phyloP scores from a whole-genome alignment of 2,888 invertebrate species.

The Belgica antarctica region DNA sequence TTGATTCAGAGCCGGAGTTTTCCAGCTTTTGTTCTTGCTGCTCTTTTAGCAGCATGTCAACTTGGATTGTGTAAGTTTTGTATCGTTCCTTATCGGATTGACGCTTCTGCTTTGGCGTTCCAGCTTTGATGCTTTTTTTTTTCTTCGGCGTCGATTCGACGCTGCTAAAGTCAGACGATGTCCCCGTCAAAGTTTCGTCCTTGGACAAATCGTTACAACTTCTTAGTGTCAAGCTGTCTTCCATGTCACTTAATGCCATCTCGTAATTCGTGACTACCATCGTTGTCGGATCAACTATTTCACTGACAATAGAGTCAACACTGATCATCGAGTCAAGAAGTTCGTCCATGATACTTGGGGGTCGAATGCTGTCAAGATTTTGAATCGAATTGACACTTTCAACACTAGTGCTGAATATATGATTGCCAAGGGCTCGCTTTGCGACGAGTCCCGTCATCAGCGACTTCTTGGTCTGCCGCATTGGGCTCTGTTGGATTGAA shows the following conservation, averaged over 20 bases:
- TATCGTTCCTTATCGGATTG: slow-evolving; percentile 74
- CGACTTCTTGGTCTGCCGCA: slow-evolving; percentile 63
- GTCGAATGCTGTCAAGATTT: slow-evolving; percentile 77
- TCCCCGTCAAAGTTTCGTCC: slow-evolving; percentile 62
- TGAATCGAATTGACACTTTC: slow-evolving; percentile 63
- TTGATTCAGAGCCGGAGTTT: slow-evolving; percentile 44
- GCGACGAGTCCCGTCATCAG: slow-evolving; percentile 70
- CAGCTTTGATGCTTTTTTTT: slow-evolving; percentile 54
- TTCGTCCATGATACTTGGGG: slow-evolving; percentile 78
- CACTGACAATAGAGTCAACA: slow-evolving; percentile 78
- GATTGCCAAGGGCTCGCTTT: slow-evolving; percentile 65
- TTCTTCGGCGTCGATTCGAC: slow-evolving; percentile 74
- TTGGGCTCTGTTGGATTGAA: slow-evolving; percentile 48
- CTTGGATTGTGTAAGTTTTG: slow-evolving; percentile 78
- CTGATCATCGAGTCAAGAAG: slow-evolving; percentile 78
- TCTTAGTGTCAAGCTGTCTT: slow-evolving; percentile 61
- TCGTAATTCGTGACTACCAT: slow-evolving; percentile 55
- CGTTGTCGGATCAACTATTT: slow-evolving; percentile 63
- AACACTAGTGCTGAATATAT: slow-evolving; percentile 58
- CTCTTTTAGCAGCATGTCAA: slow-evolving; percentile 56
- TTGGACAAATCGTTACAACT: slow-evolving; percentile 60
- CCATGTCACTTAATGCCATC: slow-evolving; percentile 61
- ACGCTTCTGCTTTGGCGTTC: slow-evolving; percentile 77
- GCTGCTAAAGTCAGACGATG: slow-evolving; percentile 71
- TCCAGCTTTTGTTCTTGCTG: slow-evolving; percentile 50